A percentile compares a stretch with the other conserved stretches of the same genome.
These are phyloP conservation scores for Ailuropoda melanoleuca DNA, from an alignment of 2,113 vertebrate genomes.

Conservation along the genomic window DNA sequence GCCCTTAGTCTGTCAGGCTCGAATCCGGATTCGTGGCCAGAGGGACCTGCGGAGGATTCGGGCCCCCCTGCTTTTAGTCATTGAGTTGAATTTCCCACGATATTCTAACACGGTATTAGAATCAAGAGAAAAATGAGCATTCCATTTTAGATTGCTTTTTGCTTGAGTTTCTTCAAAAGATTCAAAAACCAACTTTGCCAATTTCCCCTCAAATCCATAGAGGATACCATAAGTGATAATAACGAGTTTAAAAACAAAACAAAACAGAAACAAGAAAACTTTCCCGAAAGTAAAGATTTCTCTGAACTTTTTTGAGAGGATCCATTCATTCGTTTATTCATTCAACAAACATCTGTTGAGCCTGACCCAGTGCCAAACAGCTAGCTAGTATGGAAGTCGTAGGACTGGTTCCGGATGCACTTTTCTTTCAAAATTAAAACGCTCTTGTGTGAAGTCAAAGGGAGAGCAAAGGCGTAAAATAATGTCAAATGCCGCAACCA, in stretches of 20 bases:
- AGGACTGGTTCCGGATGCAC: not conserved
- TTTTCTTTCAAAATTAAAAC: conserved; percentile 49
- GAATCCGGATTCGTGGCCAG: rapidly evolving
- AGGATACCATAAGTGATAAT: not conserved
- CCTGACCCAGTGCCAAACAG: not conserved
- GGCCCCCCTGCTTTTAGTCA: not conserved
- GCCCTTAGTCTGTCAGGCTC: not conserved
- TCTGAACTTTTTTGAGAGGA: not conserved
- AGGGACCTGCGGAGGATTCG: not conserved
- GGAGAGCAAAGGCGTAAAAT: not conserved
- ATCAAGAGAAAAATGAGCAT: not conserved
- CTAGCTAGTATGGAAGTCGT: not conserved
- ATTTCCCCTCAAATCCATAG: not conserved
- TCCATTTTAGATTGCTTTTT: not conserved
- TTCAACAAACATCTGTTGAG: conserved; percentile 56
- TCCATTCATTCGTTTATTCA: not conserved
- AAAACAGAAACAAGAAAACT: not conserved
- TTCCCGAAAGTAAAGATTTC: not conserved
- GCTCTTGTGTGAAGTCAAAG: not conserved
- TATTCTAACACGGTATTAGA: not conserved
- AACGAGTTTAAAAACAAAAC: not conserved
- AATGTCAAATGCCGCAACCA: not conserved
- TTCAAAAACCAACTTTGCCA: not conserved
- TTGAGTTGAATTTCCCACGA: rapidly evolving
- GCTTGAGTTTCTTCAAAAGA: not conserved